A percentile compares a stretch with the other conserved stretches of the same genome.
phyloP scores from a whole-genome alignment of 2,797 vertebrate genomes.

The Neopelma chrysocephalum region DNA sequence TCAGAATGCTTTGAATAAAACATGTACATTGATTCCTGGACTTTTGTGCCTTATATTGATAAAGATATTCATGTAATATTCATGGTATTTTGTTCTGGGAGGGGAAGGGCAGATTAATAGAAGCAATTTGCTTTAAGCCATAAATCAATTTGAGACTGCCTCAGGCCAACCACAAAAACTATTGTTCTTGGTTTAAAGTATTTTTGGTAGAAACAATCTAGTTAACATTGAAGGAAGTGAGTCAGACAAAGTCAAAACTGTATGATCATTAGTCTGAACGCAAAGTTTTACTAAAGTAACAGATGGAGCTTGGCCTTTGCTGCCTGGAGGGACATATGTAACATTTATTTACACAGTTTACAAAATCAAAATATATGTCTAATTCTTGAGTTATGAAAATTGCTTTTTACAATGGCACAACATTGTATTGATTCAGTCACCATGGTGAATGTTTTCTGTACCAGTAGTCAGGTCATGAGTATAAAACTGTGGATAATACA shows the following conservation, averaged over 20 bases:
- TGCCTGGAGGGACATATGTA: neutral
- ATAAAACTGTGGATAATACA: neutral
- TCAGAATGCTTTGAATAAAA: neutral
- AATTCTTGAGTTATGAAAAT: neutral
- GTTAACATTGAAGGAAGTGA: neutral
- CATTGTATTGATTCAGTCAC: neutral
- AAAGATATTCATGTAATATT: neutral
- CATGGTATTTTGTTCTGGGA: neutral
- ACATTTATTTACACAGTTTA: neutral
- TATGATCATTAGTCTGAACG: neutral
- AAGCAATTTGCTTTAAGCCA: neutral
- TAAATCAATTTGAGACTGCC: neutral
- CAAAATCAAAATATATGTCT: neutral
- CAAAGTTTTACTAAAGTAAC: neutral
- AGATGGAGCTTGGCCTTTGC: neutral
- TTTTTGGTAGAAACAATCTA: neutral
- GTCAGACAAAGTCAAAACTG: neutral
- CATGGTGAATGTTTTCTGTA: neutral
- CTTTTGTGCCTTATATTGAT: neutral
- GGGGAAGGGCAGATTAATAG: neutral
- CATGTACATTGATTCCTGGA: neutral
- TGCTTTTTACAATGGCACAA: neutral
- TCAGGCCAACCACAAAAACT: neutral
- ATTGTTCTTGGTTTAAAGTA: neutral
- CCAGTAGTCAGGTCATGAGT: neutral